Evolutionary conservation across 1,140 invertebrate genomes (phyloP).

Genomic region (Drosophila fuyamai): DNA sequence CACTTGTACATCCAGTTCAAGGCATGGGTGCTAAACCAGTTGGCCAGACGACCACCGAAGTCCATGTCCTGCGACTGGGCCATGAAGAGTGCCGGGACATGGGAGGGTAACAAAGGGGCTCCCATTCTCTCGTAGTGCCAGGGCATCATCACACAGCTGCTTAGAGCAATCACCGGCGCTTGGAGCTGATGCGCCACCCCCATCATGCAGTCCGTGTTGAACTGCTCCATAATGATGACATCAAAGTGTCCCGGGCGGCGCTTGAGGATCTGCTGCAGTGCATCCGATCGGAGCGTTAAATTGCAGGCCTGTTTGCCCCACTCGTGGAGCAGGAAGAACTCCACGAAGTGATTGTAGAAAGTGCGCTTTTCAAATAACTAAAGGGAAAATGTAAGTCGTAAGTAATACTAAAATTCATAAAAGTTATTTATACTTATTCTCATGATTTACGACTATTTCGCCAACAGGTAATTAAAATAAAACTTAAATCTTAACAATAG

Average conservation of each 20-base stretch:
- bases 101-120: constrained; percentile 86
- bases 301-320: constrained; percentile 78
- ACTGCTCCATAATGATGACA: constrained; percentile 88
- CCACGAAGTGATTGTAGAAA: constrained; percentile 68
- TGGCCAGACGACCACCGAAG: constrained; percentile 85
- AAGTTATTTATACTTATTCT: background rate
- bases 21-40: constrained; percentile 78
- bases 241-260: constrained; percentile 86
- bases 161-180: constrained; percentile 87
- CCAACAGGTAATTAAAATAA: no score
- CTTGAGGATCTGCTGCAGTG: constrained; percentile 63
- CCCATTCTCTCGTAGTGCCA: constrained; percentile 87
- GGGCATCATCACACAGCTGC: constrained; percentile 86
- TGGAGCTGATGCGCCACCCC: constrained; percentile 87
- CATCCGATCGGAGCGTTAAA: constrained; percentile 67
- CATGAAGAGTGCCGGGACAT: constrained; percentile 86
- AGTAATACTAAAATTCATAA: no score
- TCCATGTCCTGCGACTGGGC: constrained; percentile 86
- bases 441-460: constrained; percentile 5
- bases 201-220: constrained; percentile 89
- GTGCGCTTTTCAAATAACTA: constrained; percentile 73
- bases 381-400: background rate
- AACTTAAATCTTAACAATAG: background rate
- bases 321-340: constrained; percentile 76
- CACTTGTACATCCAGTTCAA: constrained; percentile 77